Base-by-base conservation (phyloP, 2,888 invertebrate genomes). In the Magallana nippona region DNA sequence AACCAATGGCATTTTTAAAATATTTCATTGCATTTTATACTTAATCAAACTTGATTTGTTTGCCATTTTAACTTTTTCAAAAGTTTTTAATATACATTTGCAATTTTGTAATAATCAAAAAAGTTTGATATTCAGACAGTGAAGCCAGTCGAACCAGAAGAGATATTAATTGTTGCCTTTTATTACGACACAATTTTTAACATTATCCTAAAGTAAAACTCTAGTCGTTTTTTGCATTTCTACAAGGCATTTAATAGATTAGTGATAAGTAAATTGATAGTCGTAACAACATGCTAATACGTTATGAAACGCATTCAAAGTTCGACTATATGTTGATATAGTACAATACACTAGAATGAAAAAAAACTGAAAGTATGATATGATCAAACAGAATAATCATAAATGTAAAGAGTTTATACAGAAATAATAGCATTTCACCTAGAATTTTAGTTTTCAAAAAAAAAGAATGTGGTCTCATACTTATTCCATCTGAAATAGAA, bases 401-500 rank as follows among this genome's bases (percentile, higher is more conserved):
- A 71, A 71, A 71, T 13, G 27, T 32, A 71, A 19, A 71, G 71
- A 71, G 22, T 15, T 71, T 32, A 32, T 71, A 71, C 32, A 71
- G 71, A 71, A 71, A 71, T 22, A 71, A 13, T 71, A 71, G 71
- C 71, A 71, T 71, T 71, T 71, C 71, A 71, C 27, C 71, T 32
- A 71, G 32, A 32, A 27, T 71, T 71, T 71, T 71, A 71, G 22
- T 27, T 71, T 71, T 32, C 71, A 27, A 71, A 71, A 71, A 63
- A n/a, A n/a, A 32, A 22, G 3, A 44, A 71, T 22, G 22, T 22
- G 71, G 71, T 71, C 32, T 71, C 71, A 71, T 71, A 71, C 81
- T 81, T 81, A 81, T 81, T 60, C 81, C 63, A 81, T 57, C 81
- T 81, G 81, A 81, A 81, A 81, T 80, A 81, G 78, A 55, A 56